Evolutionary conservation across 2,113 vertebrate genomes (phyloP), one percentile per base, ranked within the genome.

Genomic region (Henicopernis longicauda): DNA sequence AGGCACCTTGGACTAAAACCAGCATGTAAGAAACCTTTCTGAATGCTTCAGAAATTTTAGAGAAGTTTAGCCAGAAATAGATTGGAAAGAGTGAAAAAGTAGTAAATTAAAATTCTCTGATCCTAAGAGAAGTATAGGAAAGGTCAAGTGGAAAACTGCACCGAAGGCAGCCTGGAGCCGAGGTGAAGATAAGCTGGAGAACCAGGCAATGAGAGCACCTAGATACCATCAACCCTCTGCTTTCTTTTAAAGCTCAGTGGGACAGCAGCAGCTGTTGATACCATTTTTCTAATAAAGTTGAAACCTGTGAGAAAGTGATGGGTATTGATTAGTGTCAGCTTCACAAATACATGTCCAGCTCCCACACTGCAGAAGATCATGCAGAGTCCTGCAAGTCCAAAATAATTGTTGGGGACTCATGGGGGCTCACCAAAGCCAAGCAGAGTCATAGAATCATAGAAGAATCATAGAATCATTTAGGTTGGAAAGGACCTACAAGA

Each of bases 261-360:
- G 63, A 47, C 58, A 40, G 65, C 3, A 62, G 86, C 40, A 65
- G 71, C 50, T 78, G 54, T 42, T 88, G 70, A 18, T 72, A 78
- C 2, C 1, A 69, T 88, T 96, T 96, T 90, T 91, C 32, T 94
- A 89, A 92, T 94, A 84, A 96, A 89, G 57, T 49, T 66, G 86
- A 94, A 94, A 58, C 47, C 36, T 34, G 86, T 76, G 78, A 91
- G 81, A 65, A 94, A 82, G 81, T 66, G 78, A 86, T 83, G 42
- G 80, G 44, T 92, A 95, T 95, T 96, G 92, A 89, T 93, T 84
- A 79, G 69, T 71, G 82, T 90, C 89, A 93, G 72, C 61, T 89
- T 94, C 74, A 70, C 92, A 90, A 94, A 62, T 85, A 47, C 34
- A 13, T 14, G 27, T 72, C 76, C 83, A 73, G 66, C 52, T 95